These are phyloP conservation scores for pig (Sus scrofa) DNA, from an alignment of 2,113 vertebrate genomes.

Conservation along the genomic window T2T-Sscrofa CM000812.6:69714001-69714500, in stretches of 20 bases:
- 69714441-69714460: neutral
- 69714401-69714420: neutral
- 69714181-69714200: neutral
- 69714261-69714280: neutral
- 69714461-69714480: neutral
- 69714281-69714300: neutral
- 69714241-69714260: neutral
- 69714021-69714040: neutral
- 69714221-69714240: neutral
- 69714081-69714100: neutral
- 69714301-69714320: neutral
- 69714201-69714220: neutral
- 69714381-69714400: neutral
- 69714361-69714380: neutral
- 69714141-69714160: neutral
- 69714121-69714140: neutral
- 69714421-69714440: neutral
- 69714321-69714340: neutral
- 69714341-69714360: neutral
- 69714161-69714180: neutral
- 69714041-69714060: neutral
- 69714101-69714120: neutral
- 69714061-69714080: neutral
- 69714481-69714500: neutral
- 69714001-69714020: neutral